phyloP scores from a whole-genome alignment of 1,140 invertebrate genomes.

The Ylistrum balloti region DNA sequence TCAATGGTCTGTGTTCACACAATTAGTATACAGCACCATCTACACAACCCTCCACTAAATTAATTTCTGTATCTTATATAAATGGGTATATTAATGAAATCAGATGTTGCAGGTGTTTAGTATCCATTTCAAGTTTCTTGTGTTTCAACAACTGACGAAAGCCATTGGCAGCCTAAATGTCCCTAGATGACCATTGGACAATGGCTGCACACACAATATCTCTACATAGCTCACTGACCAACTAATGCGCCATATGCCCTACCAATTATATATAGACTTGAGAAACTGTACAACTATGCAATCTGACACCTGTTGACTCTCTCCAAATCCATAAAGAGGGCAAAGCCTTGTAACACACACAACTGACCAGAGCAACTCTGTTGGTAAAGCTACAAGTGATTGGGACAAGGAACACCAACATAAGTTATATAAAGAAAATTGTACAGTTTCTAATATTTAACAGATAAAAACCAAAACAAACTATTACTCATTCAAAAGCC shows the following conservation, averaged over 20 bases:
- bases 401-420: no score
- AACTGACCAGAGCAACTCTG: no score
- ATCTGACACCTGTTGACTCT: neutral
- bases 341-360: no score
- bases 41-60: neutral
- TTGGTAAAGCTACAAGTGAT: no score
- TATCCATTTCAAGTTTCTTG: constrained; percentile 24
- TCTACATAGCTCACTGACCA: neutral
- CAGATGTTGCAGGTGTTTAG: constrained; percentile 37
- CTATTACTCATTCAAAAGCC: no score
- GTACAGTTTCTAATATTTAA: no score
- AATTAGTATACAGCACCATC: constrained; percentile 8
- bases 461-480: no score
- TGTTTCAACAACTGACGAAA: neutral
- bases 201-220: constrained; percentile 12
- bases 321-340: no score
- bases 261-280: neutral
- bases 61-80: constrained; percentile 30
- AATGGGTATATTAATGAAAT: constrained; percentile 36
- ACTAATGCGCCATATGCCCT: constrained; percentile 26
- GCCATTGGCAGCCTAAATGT: neutral
- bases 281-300: neutral
- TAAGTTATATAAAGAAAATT: no score
- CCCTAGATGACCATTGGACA: constrained; percentile 16
- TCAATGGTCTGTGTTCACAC: neutral